Evolutionary conservation across 2,113 vertebrate genomes (phyloP), one percentile per base, ranked within the genome.

Genomic region (Rhynchopsitta pachyrhyncha): DNA sequence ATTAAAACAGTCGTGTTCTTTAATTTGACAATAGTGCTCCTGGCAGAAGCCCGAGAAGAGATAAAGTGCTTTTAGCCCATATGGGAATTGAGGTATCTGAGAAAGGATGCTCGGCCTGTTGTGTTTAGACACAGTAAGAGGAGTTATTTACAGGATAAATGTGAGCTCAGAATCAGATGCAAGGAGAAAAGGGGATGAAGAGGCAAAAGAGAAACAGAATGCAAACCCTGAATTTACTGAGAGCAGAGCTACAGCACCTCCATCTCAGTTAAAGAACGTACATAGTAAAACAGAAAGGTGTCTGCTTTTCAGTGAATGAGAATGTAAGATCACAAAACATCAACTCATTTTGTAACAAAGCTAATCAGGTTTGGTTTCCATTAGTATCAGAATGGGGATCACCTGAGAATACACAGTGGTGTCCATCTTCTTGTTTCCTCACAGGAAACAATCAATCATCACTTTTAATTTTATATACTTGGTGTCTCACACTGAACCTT

Each of bases 281-380:
- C 88, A 90, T n/a, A 73, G 88, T 49, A 94, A 92, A 94, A 86
- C 60, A 92, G 75, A 95, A 96, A 90, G 80, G 55, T 47, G 64
- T n/a, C 69, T 88, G 90, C 76, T 90, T 94, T 71, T 90, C 93
- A 70, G 39, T 28, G 50, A 94, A 83, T 78, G 60, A 90, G 46
- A 86, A 90, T 78, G 24, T 52, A 93, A 89, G 66, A 96, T 82
- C 95, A 96, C 47, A 96, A 91, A 95, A 79, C 77, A 84, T 24
- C 82, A 68, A 47, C 76, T 78, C 7, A 0, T 69, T 86, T 88
- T 82, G 18, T 93, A 93, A 86, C 5, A 2, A 86, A 94, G 64
- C 50, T 83, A 62, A 86, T 93, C 76, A 81, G 39, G 50, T 88
- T 96, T 93, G 76, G 71, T 47, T 68, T 78, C 15, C 4, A 66